Evolutionary conservation across 2,797 vertebrate genomes (phyloP), one percentile per base, ranked within the genome.

Genomic region (Tenualosa thibaudeaui): DNA sequence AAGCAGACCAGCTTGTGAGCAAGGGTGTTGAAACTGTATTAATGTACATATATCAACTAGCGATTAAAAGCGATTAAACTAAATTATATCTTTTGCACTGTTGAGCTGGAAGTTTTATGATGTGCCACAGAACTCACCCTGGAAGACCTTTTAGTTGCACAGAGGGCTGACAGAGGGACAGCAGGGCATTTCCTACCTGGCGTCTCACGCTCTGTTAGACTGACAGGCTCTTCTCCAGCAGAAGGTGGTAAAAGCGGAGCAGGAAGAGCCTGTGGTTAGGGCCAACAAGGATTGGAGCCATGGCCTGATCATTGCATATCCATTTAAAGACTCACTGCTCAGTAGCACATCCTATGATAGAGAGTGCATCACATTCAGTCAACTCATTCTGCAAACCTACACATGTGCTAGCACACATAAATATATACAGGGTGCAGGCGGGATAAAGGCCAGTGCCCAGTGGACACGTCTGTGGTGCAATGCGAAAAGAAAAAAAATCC

Each of bases 101-200:
- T 40, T 17, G 1, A 7, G 3, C 31, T 22, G 6, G 15, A 46
- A 43, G 37, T 43, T 8, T 37, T 56, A 6, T 56, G 54, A 3
- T 54, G 12, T 54, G 53, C 53, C 53, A 15, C 53, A 54, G 53
- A 17, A 10, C 53, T 54, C 13, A 19, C 37, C 13, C 68, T 37
- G 37, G 37, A 86, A 87, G 81, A 85, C 82, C 62, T 88, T 86
- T 90, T 82, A 85, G 87, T 85, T 87, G 81, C 22, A 87, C 88
- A 90, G 86, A 90, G 90, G 87, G 87, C 43, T 19, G 84, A 31
- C 65, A 58, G 53, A 84, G 50, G 85, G 81, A 86, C 82, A 84
- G 83, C 84, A 54, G 62, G 56, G 24, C 56, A n/a, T 49, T 82
- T 46, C 49, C 86, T 88, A 86, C 84, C 82, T 83, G 83, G 65